A percentile compares a stretch with the other conserved stretches of the same genome.
Evolutionary conservation across 1,140 invertebrate genomes (phyloP).

Genomic region (Schlechtendalia chinensis): DNA sequence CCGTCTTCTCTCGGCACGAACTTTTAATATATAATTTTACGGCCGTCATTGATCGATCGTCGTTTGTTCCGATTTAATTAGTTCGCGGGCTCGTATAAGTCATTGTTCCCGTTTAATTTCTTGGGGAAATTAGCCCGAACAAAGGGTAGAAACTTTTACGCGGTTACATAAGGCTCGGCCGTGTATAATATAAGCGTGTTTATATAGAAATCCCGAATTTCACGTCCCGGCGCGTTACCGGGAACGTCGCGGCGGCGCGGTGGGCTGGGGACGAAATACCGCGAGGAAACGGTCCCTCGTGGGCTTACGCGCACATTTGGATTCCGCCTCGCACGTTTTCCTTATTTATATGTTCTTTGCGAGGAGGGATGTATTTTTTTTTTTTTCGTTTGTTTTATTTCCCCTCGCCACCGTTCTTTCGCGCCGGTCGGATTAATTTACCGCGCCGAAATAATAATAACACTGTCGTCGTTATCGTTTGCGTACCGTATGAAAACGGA

Average conservation of each 20-base stretch:
- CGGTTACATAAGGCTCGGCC: background rate
- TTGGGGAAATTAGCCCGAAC: constrained; percentile 20
- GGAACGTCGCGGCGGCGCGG: background rate
- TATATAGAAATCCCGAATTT: constrained; percentile 1
- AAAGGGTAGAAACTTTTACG: constrained; percentile 6
- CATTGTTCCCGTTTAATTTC: constrained; percentile 18
- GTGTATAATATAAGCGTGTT: constrained; percentile 6
- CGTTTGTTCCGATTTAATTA: constrained; percentile 9
- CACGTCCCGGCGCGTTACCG: background rate
- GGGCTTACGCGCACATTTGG: background rate
- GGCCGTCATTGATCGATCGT: constrained; percentile 14
- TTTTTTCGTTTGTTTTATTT: no score
- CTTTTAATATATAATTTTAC: constrained; percentile 30
- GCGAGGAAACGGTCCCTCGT: constrained; percentile 1
- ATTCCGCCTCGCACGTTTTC: background rate
- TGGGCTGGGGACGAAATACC: no score
- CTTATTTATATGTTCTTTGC: background rate
- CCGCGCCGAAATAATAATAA: background rate
- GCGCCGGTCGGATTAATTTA: constrained; percentile 7
- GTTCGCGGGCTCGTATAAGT: background rate
- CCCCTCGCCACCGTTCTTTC: no score
- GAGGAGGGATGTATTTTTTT: no score
- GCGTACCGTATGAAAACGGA: no score
- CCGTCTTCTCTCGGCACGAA: background rate
- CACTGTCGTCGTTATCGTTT: no score